Base-by-base conservation (phyloP, 2,888 invertebrate species). In the Brachyopa scutellaris region DNA sequence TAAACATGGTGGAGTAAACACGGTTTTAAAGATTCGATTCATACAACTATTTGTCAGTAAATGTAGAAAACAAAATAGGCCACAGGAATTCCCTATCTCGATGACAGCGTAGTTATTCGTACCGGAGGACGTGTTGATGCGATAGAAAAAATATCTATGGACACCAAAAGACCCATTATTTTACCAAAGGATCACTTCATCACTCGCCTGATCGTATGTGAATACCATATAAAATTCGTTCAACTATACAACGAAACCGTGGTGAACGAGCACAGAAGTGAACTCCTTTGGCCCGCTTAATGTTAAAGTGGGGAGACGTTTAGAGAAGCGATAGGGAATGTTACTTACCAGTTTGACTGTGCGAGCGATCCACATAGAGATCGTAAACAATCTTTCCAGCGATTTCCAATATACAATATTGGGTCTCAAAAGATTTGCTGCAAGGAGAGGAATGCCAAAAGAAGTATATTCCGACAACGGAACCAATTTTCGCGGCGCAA, bases 401-500 rank as follows among this genome's bases (percentile, higher is more conserved):
- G 77, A 61, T 7, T 80, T 78, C n/a, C n/a, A n/a, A n/a, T n/a
- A 0, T 84, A 67, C 13, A 55, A n/a, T 84, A 21, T 13, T 85
- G 2, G 74, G 26, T 2, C 11, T 84, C 2, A 69, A 74, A 11
- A 15, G 61, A 19, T 84, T 77, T 17, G 33, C 69, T 8, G 36
- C 49, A 9, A 77, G 84, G 6, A 40, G 72, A 15, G 84, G 85
- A 1, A 66, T 36, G 13, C 78, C 76, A 0, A 21, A 7, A 0
- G 55, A 57, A 8, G 69, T 82, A n/a, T 49, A 49, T 5, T 66
- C 77, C 2, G 74, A 80, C 17, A 84, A 84, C 13, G 77, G 66
- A 9, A 83, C 83, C 6, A 83, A 84, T 15, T 79, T 83, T 23
- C 8, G 55, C 3, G 82, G 62, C 1, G 80, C 79, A 1, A 61